Evolutionary conservation across 2,888 invertebrate genomes (phyloP).

Genomic region (Ophraella communa): DNA sequence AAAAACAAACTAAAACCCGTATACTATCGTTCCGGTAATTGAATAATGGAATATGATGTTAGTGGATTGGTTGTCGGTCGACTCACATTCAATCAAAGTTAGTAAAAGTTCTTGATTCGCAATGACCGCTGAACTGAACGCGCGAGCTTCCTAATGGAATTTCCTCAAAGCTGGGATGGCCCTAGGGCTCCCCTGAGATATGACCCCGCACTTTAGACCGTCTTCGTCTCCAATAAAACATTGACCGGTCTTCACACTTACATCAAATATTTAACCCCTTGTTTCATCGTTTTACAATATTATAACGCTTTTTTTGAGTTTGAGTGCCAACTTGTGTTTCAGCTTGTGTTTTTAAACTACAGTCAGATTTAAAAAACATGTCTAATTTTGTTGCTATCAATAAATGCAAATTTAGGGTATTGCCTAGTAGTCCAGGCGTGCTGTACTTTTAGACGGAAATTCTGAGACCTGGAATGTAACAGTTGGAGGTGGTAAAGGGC

Average conservation of each 20-base stretch:
- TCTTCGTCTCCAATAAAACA: conserved; percentile 49
- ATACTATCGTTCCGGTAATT: conserved; percentile 35
- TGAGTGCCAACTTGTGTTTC: too few species aligned
- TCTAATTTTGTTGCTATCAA: too few species aligned
- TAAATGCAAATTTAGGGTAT: too few species aligned
- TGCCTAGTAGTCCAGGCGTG: too few species aligned
- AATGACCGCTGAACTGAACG: conserved; percentile 54
- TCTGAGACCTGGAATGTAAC: too few species aligned
- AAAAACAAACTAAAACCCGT: neutral
- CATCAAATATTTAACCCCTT: neutral
- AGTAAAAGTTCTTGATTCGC: conserved; percentile 51
- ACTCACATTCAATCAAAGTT: conserved; percentile 55
- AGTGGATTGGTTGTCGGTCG: conserved; percentile 50
- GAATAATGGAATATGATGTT: conserved; percentile 50
- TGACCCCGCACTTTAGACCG: conserved; percentile 52
- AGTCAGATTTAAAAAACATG: too few species aligned
- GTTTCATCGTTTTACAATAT: neutral
- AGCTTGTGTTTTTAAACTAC: too few species aligned
- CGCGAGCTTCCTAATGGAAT: conserved; percentile 54
- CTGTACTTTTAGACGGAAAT: too few species aligned
- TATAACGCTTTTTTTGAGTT: neutral
- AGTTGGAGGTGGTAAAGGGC: too few species aligned
- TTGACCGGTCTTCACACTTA: neutral
- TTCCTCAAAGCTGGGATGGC: conserved; percentile 52
- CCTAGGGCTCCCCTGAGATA: conserved; percentile 50